Evolutionary conservation across 2,888 invertebrate species (phyloP), one percentile per base, ranked within the genome.

Genomic region (Lobophora halterata): DNA sequence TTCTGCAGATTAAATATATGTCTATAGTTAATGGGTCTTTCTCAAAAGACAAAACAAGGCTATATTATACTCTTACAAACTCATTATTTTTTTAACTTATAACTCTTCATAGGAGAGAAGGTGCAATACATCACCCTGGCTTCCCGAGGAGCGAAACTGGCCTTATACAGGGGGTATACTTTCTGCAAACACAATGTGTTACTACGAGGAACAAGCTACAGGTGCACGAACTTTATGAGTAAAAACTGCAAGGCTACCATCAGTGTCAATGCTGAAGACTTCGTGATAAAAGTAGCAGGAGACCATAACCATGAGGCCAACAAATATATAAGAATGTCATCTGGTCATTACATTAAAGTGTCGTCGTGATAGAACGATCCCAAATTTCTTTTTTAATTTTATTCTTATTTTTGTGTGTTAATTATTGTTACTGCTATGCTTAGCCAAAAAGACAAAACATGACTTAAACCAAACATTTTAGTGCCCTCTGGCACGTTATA

Each of bases 101-200:
- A n/a, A n/a, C n/a, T n/a, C n/a, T n/a, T n/a, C n/a, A n/a, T 21
- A 21, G 20, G 8, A 9, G 8, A 21, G 7, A 21, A 21, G 5
- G 20, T 7, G 5, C 11, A 24, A 1, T 33, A 24, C 10, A 29
- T 39, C 5, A 40, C 26, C 1, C 1, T 40, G 9, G 24, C 34
- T 1, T 20, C n/a, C 5, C 40, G 29, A 9, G 49, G 48, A 2
- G 27, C 30, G n/a, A 35, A 13, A 5, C 16, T 71, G 16, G 39
- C 58, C 4, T 33, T 60, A 39, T 21, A 58, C 4, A 44, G 57
- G 18, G 52, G 51, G 1, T 55, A 51, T 17, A 55, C 44, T 3
- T 57, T 44, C 29, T 52, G 50, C 10, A 57, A 45, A 21, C 47
- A 55, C 11, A 30, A 23, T 16, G 46, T 37, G 3, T 18, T 32